phyloP scores from a whole-genome alignment of 92 coral and sea anemone genomes.

The Pocillopora meandrina region DNA sequence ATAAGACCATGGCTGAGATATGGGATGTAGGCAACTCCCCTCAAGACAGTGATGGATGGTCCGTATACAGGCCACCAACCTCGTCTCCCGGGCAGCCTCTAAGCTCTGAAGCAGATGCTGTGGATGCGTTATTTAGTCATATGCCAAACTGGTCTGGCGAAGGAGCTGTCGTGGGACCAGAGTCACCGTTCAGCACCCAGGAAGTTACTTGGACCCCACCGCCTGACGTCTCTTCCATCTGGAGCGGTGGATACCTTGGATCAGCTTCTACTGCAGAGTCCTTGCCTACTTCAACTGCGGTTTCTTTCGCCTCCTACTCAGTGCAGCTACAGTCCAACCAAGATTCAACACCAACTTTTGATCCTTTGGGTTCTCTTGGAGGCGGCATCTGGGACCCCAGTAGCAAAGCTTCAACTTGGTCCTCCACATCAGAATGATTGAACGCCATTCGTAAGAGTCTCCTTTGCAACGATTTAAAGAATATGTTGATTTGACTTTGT shows the following conservation, averaged over 20 bases:
- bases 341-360: constrained; percentile 52
- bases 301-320: constrained; percentile 32
- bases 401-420: constrained; percentile 25
- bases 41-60: constrained; percentile 91
- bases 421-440: constrained; percentile 35
- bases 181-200: constrained; percentile 41
- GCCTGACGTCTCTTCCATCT: constrained; percentile 61
- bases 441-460: not conserved
- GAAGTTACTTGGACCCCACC: constrained; percentile 59
- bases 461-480: not conserved
- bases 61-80: constrained; percentile 43
- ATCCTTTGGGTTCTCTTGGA: constrained; percentile 50
- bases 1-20: constrained; percentile 94
- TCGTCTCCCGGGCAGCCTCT: constrained; percentile 22
- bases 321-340: constrained; percentile 46
- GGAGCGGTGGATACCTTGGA: constrained; percentile 60
- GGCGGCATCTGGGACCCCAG: constrained; percentile 51
- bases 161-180: constrained; percentile 22
- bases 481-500: not conserved
- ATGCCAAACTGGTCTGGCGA: constrained; percentile 56
- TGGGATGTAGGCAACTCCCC: constrained; percentile 91
- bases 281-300: constrained; percentile 29
- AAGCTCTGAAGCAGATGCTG: constrained; percentile 68
- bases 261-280: constrained; percentile 43
- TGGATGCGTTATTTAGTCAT: constrained; percentile 77